Evolutionary conservation across 2,888 invertebrate genomes (phyloP), one percentile per base, ranked within the genome.

Genomic region (Maniola hyperantus): DNA sequence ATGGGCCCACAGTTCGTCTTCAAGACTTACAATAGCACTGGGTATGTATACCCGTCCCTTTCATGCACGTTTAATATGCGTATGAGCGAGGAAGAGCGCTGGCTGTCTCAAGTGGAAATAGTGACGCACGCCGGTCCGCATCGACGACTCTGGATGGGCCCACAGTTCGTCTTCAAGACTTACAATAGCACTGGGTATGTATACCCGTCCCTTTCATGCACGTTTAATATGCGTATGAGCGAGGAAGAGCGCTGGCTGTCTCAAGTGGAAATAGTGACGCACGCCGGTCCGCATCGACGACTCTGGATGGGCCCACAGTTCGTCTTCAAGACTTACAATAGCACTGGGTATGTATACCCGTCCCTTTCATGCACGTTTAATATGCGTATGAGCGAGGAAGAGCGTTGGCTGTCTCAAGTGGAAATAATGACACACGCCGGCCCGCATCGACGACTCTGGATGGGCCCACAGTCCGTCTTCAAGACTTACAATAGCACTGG

Each of bases 271-370:
- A 99, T 99, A 70, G 96, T 97, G 75, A 99, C 99, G 5, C 99
- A 99, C 89, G 97, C 97, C 5, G 99, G 99, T 18, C 99, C 99
- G 8, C 98, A 98, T 85, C 95, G 97, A 55, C 93, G 98, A 26
- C 94, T 99, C 33, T 99, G 99, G 99, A 99, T 99, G 98, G 99
- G 99, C 10, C 99, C 99, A n/a, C 99, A 99, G 92, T 99, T 99
- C 86, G 96, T 97, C 36, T 99, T 99, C 90, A 99, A 98, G 91
- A 97, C 97, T 10, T 98, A 97, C 83, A 96, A 96, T 78, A 94
- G 95, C 61, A 95, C 95, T 78, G 96, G 96, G 96, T 96, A 51
- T 39, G 26, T 26, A n/a, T n/a, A n/a, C n/a, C n/a, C n/a, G n/a
- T n/a, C n/a, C n/a, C n/a, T n/a, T n/a, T n/a, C n/a, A n/a, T n/a